Conservation (phyloP, 2,113 vertebrate species). For the Marmota flaviventris region DNA sequence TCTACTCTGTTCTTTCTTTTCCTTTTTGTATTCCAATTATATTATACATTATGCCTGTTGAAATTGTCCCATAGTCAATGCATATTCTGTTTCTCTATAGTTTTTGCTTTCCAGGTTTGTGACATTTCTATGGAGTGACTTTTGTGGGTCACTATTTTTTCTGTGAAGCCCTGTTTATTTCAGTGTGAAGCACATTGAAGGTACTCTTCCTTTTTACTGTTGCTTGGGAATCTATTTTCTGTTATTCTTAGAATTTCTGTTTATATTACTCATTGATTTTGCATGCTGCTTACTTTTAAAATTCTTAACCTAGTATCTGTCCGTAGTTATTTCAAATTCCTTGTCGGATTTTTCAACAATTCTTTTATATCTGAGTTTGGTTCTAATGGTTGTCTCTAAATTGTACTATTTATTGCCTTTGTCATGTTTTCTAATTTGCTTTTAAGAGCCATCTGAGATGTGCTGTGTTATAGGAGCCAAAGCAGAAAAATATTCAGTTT, state of each 20-base stretch:
- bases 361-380: background rate
- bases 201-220: background rate
- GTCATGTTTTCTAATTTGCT: background rate
- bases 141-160: background rate
- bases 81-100: background rate
- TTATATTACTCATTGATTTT: background rate
- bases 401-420: background rate
- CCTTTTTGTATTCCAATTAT: background rate
- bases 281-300: background rate
- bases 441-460: background rate
- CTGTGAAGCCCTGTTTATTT: background rate
- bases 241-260: background rate
- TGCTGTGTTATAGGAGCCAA: background rate
- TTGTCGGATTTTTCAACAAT: background rate
- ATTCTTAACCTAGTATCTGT: background rate
- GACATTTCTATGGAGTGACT: background rate
- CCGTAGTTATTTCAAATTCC: background rate
- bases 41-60: background rate
- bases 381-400: background rate
- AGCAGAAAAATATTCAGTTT: background rate
- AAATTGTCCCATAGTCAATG: background rate
- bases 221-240: background rate
- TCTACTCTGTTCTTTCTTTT: background rate
- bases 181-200: background rate
- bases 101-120: background rate